Evolutionary conservation across 23 tunicate genomes (phyloP).

Genomic region (Trididemnum miniatum): DNA sequence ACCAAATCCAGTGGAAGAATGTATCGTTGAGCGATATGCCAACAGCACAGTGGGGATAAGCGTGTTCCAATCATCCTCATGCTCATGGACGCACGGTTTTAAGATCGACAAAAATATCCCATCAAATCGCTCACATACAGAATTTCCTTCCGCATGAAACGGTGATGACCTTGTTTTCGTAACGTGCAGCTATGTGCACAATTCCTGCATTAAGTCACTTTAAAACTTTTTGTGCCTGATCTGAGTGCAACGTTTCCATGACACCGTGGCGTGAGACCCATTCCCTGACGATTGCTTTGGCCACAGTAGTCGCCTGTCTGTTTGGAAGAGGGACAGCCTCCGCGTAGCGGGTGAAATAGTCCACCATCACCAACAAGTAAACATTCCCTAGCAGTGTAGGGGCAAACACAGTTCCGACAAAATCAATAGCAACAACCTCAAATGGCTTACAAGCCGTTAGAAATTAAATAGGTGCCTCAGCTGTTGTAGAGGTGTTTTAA

Average conservation of each 20-base stretch:
- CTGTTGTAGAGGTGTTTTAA: neutral
- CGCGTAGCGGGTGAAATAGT: conserved; percentile 4
- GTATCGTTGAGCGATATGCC: conserved; percentile 6
- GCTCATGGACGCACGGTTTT: neutral
- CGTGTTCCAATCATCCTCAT: conserved; percentile 3
- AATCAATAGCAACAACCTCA: conserved; percentile 12
- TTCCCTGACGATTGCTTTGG: neutral
- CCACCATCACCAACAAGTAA: conserved; percentile 6
- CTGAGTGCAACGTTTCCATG: conserved; percentile 10
- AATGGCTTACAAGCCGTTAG: neutral
- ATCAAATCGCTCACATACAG: neutral
- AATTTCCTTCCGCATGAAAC: conserved; percentile 4
- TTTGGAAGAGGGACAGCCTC: conserved; percentile 5
- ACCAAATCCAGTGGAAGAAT: conserved; percentile 7
- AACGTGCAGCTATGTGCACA: conserved; percentile 4
- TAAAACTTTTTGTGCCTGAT: conserved; percentile 12
- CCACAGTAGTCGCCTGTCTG: conserved; percentile 2
- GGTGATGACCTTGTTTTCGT: conserved; percentile 9
- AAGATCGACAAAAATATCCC: neutral
- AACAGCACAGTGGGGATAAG: neutral
- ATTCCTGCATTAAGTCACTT: neutral
- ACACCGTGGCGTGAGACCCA: conserved; percentile 3
- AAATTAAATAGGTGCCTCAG: neutral
- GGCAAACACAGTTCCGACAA: neutral
- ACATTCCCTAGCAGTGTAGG: neutral